These are phyloP conservation scores for Pissodes strobi DNA, from an alignment of 1,140 invertebrate species.

Conservation along the genomic window DNA sequence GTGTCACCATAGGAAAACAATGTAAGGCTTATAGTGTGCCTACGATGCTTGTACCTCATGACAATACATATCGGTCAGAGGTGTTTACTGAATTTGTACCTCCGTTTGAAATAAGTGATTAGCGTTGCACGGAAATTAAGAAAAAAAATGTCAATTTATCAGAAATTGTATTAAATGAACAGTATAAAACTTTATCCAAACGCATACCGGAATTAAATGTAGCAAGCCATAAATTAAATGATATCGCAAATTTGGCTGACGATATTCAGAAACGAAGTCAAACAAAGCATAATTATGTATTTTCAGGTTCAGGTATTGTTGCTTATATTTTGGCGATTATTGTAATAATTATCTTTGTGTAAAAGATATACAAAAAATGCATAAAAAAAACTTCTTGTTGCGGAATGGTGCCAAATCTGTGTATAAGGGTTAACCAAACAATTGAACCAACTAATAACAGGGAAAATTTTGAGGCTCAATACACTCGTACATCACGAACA, in stretches of 20 bases:
- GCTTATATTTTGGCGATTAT: background rate
- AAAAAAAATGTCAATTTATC: background rate
- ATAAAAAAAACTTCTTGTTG: slow-evolving; percentile 4
- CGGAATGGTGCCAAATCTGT: background rate
- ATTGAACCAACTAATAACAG: too few species aligned
- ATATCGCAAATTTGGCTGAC: background rate
- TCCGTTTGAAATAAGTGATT: background rate
- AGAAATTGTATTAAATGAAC: background rate
- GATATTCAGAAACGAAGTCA: background rate
- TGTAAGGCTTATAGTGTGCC: background rate
- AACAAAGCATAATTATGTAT: background rate
- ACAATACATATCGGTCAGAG: background rate
- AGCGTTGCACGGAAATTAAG: background rate
- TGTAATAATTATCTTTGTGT: background rate
- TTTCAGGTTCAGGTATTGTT: background rate
- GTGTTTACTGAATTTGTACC: background rate
- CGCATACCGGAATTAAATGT: background rate
- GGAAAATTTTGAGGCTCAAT: too few species aligned
- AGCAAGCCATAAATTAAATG: slow-evolving; percentile 1
- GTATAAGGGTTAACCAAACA: background rate
- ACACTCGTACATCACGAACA: too few species aligned
- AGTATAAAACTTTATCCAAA: background rate
- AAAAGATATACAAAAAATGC: slow-evolving; percentile 1
- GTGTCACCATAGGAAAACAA: slow-evolving; percentile 1
- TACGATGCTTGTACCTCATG: background rate